Base-by-base conservation (phyloP, 2,888 invertebrate genomes). In the Carcina quercana region DNA sequence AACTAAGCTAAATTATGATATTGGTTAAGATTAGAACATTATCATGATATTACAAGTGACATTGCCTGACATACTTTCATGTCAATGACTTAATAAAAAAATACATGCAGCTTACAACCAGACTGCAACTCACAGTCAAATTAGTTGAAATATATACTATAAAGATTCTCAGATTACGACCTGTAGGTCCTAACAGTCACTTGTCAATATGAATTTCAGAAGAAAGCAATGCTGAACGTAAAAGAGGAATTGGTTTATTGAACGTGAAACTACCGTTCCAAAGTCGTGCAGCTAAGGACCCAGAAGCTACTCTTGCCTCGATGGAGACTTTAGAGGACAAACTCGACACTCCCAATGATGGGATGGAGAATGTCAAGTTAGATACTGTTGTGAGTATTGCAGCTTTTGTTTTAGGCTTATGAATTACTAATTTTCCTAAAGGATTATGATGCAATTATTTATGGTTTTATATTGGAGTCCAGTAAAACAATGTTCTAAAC, bases 241-340 rank as follows among this genome's bases (percentile, higher is more conserved):
- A 58, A 36, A 54, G 40, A 34, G 45, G 53, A 15, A 36, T 69
- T 28, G 31, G 32, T 12, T 26, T 22, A 8, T 34, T 59, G 25
- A 73, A 66, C 35, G 47, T 80, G n/a, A 3, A 73, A 56, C 47
- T 76, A 78, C 47, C 75, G 52, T 86, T 88, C 48, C 87, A 88
- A 53, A 86, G 80, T 50, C 74, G 55, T 21, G 85, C 87, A 35
- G 69, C 82, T 28, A 86, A 84, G 34, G 86, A 86, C 37, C 67
- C 72, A n/a, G 88, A 88, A 45, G 92, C 91, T 4, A 89, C 91
- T 12, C 79, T 94, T 30, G 93, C 94, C 1, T 93, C 93, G 4
- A 90, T 91, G 87, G 94, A 94, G 67, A 93, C 93, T 0, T 74
- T 93, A 25, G 93, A 92, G 56, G 93, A 93, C 49, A 89, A 89